Conservation (phyloP, 2,888 invertebrate genomes). For the Lepidochitona cinerea region DNA sequence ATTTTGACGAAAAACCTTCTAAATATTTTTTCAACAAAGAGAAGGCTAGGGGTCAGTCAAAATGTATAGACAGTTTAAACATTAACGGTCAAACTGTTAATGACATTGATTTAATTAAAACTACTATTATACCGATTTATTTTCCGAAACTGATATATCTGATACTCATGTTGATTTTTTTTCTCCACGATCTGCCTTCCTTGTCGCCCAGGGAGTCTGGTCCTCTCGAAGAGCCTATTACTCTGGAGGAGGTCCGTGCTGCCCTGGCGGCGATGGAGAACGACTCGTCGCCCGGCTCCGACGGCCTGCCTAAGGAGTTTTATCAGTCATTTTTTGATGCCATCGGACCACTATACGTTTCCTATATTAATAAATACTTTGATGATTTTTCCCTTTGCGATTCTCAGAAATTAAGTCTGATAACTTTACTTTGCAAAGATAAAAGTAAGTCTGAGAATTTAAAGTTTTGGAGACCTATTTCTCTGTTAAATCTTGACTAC, state of each 20-base stretch:
- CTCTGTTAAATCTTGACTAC: neutral
- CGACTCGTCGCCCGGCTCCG: conserved; percentile 4
- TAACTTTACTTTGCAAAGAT: neutral
- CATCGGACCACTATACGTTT: neutral
- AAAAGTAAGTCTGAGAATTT: neutral
- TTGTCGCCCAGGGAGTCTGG: neutral
- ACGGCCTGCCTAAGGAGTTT: conserved; percentile 8
- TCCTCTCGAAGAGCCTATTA: neutral
- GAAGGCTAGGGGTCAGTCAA: no score
- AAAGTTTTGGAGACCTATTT: neutral
- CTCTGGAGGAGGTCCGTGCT: neutral
- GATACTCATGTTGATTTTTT: neutral
- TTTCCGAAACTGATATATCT: neutral
- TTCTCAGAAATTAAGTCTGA: neutral
- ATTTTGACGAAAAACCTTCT: no score
- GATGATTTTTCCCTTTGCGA: neutral
- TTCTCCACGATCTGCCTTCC: neutral
- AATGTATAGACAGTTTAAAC: no score
- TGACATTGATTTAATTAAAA: no score
- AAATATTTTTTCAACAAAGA: no score
- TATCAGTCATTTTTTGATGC: conserved; percentile 10
- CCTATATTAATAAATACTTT: neutral
- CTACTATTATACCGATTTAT: neutral
- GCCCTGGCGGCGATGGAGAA: conserved; percentile 3
- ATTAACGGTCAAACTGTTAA: no score